Base-by-base conservation (phyloP, 1,140 invertebrate genomes). In the Meloidogyne floridensis region DNA sequence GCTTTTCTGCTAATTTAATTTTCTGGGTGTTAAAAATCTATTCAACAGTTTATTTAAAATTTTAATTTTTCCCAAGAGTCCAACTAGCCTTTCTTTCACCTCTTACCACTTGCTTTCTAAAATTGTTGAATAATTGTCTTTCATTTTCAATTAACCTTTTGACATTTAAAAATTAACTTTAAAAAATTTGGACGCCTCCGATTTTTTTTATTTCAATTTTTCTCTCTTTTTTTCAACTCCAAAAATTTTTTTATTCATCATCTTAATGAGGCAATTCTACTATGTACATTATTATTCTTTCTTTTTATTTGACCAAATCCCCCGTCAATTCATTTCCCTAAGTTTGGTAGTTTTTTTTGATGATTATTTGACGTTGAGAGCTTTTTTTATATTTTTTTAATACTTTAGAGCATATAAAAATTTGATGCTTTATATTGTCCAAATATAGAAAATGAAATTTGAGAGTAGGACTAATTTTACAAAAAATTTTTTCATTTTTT, bases 351-450 rank as follows among this genome's bases (percentile, higher is more conserved):
- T 65, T n/a, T 65, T 15, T 59, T 65, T 65, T 5, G 59, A n/a
- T 65, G 5, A n/a, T 65, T 65, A n/a, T 65, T 65, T n/a, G 5
- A 5, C 3, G n/a, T 65, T 65, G 6, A n/a, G n/a, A 5, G 4
- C 5, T n/a, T 65, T 65, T 6, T 15, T 15, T 59, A 4, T 53
- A 53, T 53, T 54, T 11, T 54, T 54, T 65, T 59, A 6, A n/a
- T 65, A 65, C 15, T 65, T n/a, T 65, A n/a, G n/a, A 15, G 11
- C 3, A 4, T 15, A 4, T 15, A 15, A 15, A 15, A 59, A 59
- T 59, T 59, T 65, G 15, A 65, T 65, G 59, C 59, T 65, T 65
- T 65, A 65, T 59, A 32, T 59, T 65, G 59, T 65, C 59, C 59
- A 65, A 65, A 65, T 65, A 65, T 65, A 65, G 59, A 65, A 65